Conservation (phyloP, 2,797 vertebrate genomes). For the Dendrocincla tyrannina region DNA sequence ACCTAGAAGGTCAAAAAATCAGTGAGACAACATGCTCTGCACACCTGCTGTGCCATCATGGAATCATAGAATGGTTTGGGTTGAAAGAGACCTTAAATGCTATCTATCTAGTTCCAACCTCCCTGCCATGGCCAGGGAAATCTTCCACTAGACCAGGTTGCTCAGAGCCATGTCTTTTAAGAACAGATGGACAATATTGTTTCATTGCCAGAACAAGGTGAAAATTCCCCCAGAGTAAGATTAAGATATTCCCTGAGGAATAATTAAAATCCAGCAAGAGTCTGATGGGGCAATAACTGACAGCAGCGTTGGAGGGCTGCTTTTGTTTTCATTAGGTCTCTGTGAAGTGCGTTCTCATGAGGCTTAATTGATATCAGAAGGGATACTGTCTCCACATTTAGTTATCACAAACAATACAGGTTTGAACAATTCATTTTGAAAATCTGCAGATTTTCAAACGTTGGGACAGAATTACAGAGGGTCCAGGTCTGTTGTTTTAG, state of each 20-base stretch:
- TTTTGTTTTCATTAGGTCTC: background rate
- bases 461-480: background rate
- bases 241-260: background rate
- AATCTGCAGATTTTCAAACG: background rate
- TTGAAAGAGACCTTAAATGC: background rate
- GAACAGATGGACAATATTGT: background rate
- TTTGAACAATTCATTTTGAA: background rate
- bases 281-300: background rate
- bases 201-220: background rate
- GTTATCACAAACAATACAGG: background rate
- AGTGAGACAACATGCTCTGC: background rate
- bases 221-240: background rate
- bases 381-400: background rate
- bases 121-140: background rate
- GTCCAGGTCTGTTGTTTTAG: background rate
- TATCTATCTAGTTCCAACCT: background rate
- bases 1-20: background rate
- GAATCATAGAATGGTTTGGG: background rate
- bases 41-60: background rate
- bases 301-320: background rate
- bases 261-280: background rate
- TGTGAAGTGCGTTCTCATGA: background rate
- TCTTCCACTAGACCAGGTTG: background rate
- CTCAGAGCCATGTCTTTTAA: background rate
- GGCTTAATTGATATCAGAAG: background rate